Evolutionary conservation across 2,113 vertebrate genomes (phyloP).

Genomic region (Probosciger aterrimus): DNA sequence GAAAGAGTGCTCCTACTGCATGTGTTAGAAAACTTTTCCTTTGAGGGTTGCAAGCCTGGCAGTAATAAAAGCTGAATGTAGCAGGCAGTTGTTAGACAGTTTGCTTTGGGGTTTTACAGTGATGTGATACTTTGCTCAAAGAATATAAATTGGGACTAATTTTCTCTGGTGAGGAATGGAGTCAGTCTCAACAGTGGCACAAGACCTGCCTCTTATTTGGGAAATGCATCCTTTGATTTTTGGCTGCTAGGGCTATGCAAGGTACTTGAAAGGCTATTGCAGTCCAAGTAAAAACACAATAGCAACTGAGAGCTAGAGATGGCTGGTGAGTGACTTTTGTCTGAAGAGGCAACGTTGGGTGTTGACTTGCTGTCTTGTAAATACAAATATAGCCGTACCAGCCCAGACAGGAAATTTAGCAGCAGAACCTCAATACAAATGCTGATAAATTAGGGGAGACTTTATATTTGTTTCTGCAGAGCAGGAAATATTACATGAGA

Average conservation of each 20-base stretch:
- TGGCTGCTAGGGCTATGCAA: background rate
- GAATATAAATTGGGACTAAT: background rate
- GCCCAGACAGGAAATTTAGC: background rate
- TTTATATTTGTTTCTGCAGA: background rate
- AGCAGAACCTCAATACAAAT: background rate
- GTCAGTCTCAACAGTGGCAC: background rate
- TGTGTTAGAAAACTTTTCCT: background rate
- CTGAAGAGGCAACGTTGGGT: background rate
- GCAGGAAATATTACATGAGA: background rate
- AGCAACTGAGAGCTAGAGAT: background rate
- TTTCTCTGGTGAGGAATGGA: background rate
- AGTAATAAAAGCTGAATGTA: background rate
- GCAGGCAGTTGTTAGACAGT: background rate
- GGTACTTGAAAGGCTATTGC: background rate
- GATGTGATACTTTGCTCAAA: background rate
- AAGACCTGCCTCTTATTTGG: background rate
- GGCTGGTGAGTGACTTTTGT: background rate
- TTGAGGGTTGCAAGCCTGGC: background rate
- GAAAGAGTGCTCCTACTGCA: background rate
- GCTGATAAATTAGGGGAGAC: background rate
- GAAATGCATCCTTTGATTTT: background rate
- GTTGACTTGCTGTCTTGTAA: background rate
- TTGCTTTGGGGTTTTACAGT: background rate
- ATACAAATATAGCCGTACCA: background rate
- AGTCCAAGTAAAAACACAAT: background rate